phyloP scores from a whole-genome alignment of 2,888 invertebrate genomes.

The Plebejus argus region DNA sequence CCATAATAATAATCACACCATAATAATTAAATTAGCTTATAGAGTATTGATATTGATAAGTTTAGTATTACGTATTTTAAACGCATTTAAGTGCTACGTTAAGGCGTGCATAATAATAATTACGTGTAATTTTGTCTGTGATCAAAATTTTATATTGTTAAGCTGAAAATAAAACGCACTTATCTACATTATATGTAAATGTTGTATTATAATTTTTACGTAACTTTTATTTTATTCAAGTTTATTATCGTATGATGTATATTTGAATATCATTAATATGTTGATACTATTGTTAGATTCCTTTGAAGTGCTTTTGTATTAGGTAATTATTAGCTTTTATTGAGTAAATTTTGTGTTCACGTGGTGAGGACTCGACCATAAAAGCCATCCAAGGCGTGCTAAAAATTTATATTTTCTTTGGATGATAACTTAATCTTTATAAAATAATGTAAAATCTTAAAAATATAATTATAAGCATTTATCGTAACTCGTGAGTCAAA shows the following conservation, averaged over 20 bases:
- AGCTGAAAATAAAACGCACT: conserved; percentile 70
- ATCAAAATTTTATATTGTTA: conserved; percentile 78
- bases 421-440: not conserved
- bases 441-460: not conserved
- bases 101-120: conserved; percentile 67
- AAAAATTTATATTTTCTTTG: not conserved
- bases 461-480: not conserved
- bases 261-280: not conserved
- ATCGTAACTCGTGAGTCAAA: not conserved
- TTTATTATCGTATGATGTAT: not conserved
- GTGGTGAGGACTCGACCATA: not conserved
- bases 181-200: conserved; percentile 39
- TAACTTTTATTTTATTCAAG: not conserved
- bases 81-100: conserved; percentile 64
- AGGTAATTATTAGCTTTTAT: not conserved
- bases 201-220: conserved; percentile 25
- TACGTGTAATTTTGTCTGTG: conserved; percentile 77
- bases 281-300: not conserved
- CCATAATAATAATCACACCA: conserved; percentile 68
- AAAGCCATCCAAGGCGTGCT: not conserved
- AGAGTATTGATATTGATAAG: conserved; percentile 67
- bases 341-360: not conserved
- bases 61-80: conserved; percentile 74
- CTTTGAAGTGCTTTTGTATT: not conserved
- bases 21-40: conserved; percentile 53